These are phyloP conservation scores for Zaprionus ghesquierei DNA, from an alignment of 1,140 invertebrate genomes.

Conservation along the genomic window DNA sequence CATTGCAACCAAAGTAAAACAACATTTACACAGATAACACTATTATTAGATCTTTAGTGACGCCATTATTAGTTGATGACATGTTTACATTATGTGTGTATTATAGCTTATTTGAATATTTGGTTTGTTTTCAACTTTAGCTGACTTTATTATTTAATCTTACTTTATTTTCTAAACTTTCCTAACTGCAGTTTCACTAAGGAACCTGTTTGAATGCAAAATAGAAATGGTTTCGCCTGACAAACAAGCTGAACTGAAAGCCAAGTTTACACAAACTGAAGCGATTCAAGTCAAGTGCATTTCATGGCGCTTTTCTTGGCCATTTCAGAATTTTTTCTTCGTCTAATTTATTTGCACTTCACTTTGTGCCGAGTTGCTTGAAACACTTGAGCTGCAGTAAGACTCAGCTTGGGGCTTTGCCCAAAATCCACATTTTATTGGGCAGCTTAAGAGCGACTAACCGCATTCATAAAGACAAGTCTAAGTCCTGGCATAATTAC, in stretches of 20 bases:
- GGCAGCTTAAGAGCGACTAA: constrained; percentile 32
- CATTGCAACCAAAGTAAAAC: background rate
- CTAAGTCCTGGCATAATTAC: constrained; percentile 45
- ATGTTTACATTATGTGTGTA: too few relatives aligned
- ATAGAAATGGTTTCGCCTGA: background rate
- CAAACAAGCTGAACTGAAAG: background rate
- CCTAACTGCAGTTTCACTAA: background rate
- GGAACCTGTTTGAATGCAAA: background rate
- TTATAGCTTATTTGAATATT: too few relatives aligned
- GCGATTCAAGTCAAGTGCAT: constrained; percentile 44
- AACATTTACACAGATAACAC: too few relatives aligned
- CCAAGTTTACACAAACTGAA: constrained; percentile 39
- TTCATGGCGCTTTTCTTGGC: constrained; percentile 51
- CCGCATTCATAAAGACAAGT: constrained; percentile 50
- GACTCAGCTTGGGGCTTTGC: background rate
- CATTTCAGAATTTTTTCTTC: constrained; percentile 36
- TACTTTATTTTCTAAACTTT: background rate
- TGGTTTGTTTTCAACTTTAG: too few relatives aligned
- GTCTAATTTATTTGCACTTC: constrained; percentile 70
- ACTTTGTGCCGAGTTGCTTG: constrained; percentile 42
- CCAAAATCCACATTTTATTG: constrained; percentile 29
- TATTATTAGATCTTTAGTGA: too few relatives aligned
- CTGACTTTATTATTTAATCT: too few relatives aligned
- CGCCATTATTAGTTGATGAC: too few relatives aligned
- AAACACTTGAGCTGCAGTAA: constrained; percentile 45